Evolutionary conservation across 2,113 vertebrate species (phyloP), one percentile per base, ranked within the genome.

Genomic region (Boulengeromyrus knoepffleri): DNA sequence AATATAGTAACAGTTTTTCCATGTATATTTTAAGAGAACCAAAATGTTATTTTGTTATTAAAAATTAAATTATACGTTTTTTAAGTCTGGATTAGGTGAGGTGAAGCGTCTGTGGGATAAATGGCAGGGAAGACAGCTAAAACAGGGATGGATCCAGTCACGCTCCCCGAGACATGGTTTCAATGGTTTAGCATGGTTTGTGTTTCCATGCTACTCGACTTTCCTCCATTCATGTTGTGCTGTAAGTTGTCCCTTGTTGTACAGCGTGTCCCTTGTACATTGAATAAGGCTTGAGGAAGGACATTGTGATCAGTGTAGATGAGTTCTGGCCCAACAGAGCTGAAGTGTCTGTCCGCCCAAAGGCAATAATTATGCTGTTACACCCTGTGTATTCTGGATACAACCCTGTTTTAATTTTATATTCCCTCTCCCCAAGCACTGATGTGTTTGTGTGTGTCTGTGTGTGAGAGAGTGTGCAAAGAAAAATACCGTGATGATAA

Each of bases 21-120:
- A 96, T 93, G 92, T 96, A 95, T 96, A 96, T 97, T 96, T 97
- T 96, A 96, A 95, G 94, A 95, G 92, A 92, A 86, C 95, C 91
- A 56, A 93, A 95, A 95, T 94, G 90, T 95, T 96, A 95, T 96
- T 97, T 97, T 96, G 94, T 95, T 95, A 96, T 92, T 88, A 45
- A 92, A 94, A 94, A 92, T 94, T 92, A 91, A 91, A 89, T 95
- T 92, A 94, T 85, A 89, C 86, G 0, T 94, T 96, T 95, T 95
- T 95, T 96, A 94, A 95, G 95, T 92, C 94, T 93, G 86, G 93
- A 91, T 90, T 89, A 92, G 88, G 84, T 42, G 87, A 87, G 91
- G 84, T 90, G 89, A 90, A 39, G 74, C 89, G 83, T 89, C 74
- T 49, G 88, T 91, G 77, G 89, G 9, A 92, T 89, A 92, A 90